Percentiles rank a stretch among this genome's conserved stretches.
Evolutionary conservation across 1,140 invertebrate genomes (phyloP).

Genomic region (Saccostrea cuccullata): DNA sequence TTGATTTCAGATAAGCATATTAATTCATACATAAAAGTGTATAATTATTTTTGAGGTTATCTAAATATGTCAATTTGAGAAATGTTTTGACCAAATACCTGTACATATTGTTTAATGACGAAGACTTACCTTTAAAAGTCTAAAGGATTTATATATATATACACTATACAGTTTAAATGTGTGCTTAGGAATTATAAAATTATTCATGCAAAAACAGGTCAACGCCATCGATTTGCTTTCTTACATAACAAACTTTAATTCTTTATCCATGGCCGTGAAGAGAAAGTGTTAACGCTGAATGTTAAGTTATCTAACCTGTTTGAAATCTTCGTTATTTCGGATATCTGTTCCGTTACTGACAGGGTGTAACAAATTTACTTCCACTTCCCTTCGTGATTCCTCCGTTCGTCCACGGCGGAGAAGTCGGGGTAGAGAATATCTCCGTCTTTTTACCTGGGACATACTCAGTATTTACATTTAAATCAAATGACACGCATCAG

Average conservation of each 20-base stretch:
- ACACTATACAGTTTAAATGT: neutral
- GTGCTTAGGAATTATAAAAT: neutral
- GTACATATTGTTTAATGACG: too few species aligned
- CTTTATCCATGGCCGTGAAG: too few species aligned
- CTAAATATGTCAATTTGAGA: too few species aligned
- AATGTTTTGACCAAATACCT: too few species aligned
- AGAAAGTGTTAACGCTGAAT: neutral
- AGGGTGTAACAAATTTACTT: neutral
- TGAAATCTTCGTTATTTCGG: neutral
- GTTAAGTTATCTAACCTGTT: neutral
- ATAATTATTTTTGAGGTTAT: too few species aligned
- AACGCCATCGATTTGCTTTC: neutral
- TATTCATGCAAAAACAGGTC: neutral
- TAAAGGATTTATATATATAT: neutral
- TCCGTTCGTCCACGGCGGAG: neutral
- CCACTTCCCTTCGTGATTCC: neutral
- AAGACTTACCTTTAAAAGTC: too few species aligned
- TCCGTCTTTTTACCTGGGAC: neutral
- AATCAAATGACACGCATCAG: neutral
- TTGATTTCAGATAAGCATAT: too few species aligned
- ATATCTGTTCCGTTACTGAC: neutral
- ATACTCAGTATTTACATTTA: neutral
- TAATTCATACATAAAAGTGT: too few species aligned
- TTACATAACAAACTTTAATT: neutral
- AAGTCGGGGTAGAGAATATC: neutral